Evolutionary conservation across 2,888 invertebrate genomes (phyloP).

Genomic region (Lasioglossum calceatum): DNA sequence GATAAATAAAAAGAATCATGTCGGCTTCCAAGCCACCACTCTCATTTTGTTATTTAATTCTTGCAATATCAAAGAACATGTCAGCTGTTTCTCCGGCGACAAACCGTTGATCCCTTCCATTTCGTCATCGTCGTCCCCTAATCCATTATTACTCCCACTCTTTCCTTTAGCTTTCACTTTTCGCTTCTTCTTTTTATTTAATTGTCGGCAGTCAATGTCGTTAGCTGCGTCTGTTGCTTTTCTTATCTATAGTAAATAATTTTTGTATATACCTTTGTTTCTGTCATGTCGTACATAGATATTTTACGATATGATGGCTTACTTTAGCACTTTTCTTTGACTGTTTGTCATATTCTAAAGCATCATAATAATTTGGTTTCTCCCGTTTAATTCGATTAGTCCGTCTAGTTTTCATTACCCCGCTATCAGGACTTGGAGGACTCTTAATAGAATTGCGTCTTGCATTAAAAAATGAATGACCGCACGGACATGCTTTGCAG

Average conservation of each 20-base stretch:
- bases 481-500: constrained; percentile 93
- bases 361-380: constrained; percentile 93
- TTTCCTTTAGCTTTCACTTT: constrained; percentile 82
- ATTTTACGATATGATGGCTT: constrained; percentile 31
- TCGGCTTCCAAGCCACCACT: constrained; percentile 90
- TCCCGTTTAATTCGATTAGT: constrained; percentile 91
- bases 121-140: constrained; percentile 85
- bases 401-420: constrained; percentile 85
- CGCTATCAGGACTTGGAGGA: constrained; percentile 82
- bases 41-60: constrained; percentile 93
- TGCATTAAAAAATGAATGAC: constrained; percentile 91
- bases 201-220: constrained; percentile 82
- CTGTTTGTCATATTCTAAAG: constrained; percentile 92
- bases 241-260: constrained; percentile 74
- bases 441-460: constrained; percentile 85
- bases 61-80: constrained; percentile 90
- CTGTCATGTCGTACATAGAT: constrained; percentile 11
- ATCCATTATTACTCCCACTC: constrained; percentile 84
- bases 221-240: constrained; percentile 80
- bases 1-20: constrained; percentile 60
- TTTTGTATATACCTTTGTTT: not conserved
- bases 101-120: constrained; percentile 86
- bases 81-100: constrained; percentile 88
- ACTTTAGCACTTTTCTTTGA: constrained; percentile 87
- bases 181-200: constrained; percentile 82